Evolutionary conservation across 2,888 invertebrate species (phyloP).

Genomic region (Corbicula japonica): DNA sequence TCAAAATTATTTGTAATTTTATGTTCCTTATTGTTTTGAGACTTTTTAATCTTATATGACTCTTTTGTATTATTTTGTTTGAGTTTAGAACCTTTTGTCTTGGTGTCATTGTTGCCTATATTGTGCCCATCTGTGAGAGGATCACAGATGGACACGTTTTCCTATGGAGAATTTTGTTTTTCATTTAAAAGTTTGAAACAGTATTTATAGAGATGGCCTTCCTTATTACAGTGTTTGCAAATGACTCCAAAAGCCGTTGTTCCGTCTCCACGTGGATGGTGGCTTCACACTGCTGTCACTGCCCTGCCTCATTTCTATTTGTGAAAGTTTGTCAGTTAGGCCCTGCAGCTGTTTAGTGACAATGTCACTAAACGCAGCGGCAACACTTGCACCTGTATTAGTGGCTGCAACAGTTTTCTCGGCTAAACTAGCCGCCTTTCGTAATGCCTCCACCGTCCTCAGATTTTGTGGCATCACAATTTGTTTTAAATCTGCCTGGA

Average conservation of each 20-base stretch:
- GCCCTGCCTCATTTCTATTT: background rate
- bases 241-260: background rate
- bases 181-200: background rate
- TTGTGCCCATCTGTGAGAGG: constrained; percentile 15
- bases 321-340: background rate
- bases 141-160: constrained; percentile 32
- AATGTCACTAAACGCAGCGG: constrained; percentile 3
- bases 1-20: too few relatives aligned
- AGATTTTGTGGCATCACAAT: constrained; percentile 36
- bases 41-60: too few relatives aligned
- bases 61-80: too few relatives aligned
- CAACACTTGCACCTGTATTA: background rate
- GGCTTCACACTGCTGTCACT: background rate
- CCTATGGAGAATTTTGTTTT: constrained; percentile 19
- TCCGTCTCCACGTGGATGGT: background rate
- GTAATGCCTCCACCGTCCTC: constrained; percentile 1
- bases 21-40: too few relatives aligned
- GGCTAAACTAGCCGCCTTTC: constrained; percentile 10
- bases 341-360: background rate
- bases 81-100: too few relatives aligned
- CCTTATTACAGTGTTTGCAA: constrained; percentile 5
- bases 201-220: constrained; percentile 2
- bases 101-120: too few relatives aligned
- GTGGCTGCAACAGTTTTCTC: constrained; percentile 3
- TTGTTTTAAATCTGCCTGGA: background rate